phyloP scores from a whole-genome alignment of 2,113 vertebrate species.

The Sphaerodactylus townsendi region DNA sequence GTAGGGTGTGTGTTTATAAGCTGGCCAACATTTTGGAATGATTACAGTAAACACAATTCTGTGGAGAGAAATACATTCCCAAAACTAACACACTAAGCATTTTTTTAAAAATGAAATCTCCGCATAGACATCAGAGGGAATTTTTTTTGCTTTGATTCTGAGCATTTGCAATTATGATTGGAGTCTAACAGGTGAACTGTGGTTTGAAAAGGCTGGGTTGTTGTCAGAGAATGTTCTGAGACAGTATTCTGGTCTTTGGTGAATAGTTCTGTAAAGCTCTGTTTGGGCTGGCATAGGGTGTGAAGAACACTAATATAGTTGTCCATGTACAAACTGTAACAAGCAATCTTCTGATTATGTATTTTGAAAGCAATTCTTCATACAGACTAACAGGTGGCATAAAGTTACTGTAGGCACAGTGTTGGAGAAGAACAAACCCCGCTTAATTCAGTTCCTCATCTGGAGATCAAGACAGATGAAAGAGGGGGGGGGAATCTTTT shows the following conservation, averaged over 20 bases:
- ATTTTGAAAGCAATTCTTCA: slow-evolving; percentile 62
- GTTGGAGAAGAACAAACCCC: slow-evolving; percentile 47
- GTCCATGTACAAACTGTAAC: slow-evolving; percentile 71
- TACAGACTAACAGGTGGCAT: slow-evolving; percentile 67
- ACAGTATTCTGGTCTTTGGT: slow-evolving; percentile 50
- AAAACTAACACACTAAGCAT: background rate
- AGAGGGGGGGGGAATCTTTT: slow-evolving; percentile 51
- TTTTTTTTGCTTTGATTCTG: slow-evolving; percentile 44
- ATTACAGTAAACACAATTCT: background rate
- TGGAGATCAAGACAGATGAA: slow-evolving; percentile 56
- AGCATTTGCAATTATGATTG: slow-evolving; percentile 42
- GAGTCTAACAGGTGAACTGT: slow-evolving; percentile 62
- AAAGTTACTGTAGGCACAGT: slow-evolving; percentile 52
- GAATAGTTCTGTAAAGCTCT: slow-evolving; percentile 53
- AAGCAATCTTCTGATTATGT: slow-evolving; percentile 71
- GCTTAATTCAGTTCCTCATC: slow-evolving; percentile 52
- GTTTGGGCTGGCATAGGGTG: slow-evolving; percentile 63
- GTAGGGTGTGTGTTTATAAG: background rate
- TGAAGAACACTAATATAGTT: slow-evolving; percentile 68
- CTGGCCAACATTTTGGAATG: background rate
- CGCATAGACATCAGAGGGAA: slow-evolving; percentile 40
- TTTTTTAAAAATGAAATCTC: slow-evolving; percentile 11
- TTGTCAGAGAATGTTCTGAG: slow-evolving; percentile 65
- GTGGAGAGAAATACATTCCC: background rate
- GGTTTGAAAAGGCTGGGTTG: slow-evolving; percentile 4